A percentile compares a stretch with the other conserved stretches of the same genome.
These are phyloP conservation scores for Nestor notabilis DNA, from an alignment of 2,113 vertebrate species.

Conservation along the genomic window DNA sequence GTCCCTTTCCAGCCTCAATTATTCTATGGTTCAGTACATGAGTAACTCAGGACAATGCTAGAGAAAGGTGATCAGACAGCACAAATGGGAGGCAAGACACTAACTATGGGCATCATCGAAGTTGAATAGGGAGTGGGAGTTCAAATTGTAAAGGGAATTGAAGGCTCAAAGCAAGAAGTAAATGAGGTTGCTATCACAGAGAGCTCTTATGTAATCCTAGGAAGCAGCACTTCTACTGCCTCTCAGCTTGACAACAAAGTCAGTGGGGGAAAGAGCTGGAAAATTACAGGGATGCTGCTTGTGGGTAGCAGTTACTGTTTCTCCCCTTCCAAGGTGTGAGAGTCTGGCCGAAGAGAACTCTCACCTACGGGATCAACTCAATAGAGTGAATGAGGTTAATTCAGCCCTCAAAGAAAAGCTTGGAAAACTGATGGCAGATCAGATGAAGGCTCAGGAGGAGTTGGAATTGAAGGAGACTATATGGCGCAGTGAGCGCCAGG, in stretches of 20 bases:
- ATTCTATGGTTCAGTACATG: not conserved
- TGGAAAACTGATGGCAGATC: slow-evolving; percentile 84
- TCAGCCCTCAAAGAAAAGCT: slow-evolving; percentile 80
- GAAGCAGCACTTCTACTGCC: not conserved
- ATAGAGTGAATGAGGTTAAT: slow-evolving; percentile 81
- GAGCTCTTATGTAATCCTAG: not conserved
- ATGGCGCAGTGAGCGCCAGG: slow-evolving; percentile 79
- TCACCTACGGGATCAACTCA: slow-evolving; percentile 79
- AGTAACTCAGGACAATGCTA: not conserved
- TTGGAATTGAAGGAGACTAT: slow-evolving; percentile 79
- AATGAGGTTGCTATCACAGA: not conserved
- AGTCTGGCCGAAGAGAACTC: slow-evolving; percentile 80
- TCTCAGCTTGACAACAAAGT: not conserved
- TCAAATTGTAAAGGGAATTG: not conserved
- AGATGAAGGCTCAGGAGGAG: slow-evolving; percentile 83
- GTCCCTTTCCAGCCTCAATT: not conserved
- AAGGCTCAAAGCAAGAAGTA: not conserved
- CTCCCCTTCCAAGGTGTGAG: slow-evolving; percentile 73
- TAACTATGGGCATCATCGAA: accelerated
- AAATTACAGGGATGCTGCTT: not conserved
- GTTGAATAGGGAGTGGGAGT: not conserved
- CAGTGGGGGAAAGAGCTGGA: not conserved
- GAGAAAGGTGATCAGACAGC: not conserved
- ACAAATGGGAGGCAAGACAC: not conserved
- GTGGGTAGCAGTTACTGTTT: not conserved